Conservation (phyloP, 2,888 invertebrate genomes). For the Clivina fossor region DNA sequence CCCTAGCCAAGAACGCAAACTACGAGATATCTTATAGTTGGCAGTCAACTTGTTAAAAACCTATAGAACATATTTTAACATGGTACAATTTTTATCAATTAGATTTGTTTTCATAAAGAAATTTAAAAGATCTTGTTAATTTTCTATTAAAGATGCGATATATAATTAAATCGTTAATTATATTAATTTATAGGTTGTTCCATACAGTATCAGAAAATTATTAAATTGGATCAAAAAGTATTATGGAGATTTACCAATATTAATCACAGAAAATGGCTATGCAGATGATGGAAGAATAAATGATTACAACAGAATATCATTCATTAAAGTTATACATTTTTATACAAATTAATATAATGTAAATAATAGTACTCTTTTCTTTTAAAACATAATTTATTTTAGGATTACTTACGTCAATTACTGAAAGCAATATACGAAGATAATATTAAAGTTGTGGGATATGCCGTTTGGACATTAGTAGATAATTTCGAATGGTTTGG, state of each 20-base stretch:
- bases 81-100: too few relatives aligned
- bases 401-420: conserved; percentile 42
- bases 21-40: too few relatives aligned
- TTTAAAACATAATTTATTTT: conserved; percentile 17
- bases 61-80: too few relatives aligned
- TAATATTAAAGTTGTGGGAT: conserved; percentile 56
- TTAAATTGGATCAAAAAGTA: conserved; percentile 53
- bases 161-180: conserved; percentile 2
- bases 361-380: neutral
- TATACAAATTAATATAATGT: neutral
- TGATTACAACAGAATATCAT: conserved; percentile 55
- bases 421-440: conserved; percentile 48
- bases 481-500: conserved; percentile 65
- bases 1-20: too few relatives aligned
- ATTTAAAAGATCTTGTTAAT: too few relatives aligned
- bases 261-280: conserved; percentile 62
- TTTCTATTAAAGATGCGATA: conserved; percentile 38
- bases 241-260: conserved; percentile 57
- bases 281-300: conserved; percentile 54
- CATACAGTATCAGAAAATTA: conserved; percentile 60
- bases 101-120: too few relatives aligned
- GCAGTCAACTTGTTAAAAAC: too few relatives aligned
- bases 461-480: conserved; percentile 64
- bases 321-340: conserved; percentile 42
- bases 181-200: conserved; percentile 52